A percentile compares a stretch with the other conserved stretches of the same genome.
Conservation (phyloP, 2,797 vertebrate genomes). For the Falco cherrug region DNA sequence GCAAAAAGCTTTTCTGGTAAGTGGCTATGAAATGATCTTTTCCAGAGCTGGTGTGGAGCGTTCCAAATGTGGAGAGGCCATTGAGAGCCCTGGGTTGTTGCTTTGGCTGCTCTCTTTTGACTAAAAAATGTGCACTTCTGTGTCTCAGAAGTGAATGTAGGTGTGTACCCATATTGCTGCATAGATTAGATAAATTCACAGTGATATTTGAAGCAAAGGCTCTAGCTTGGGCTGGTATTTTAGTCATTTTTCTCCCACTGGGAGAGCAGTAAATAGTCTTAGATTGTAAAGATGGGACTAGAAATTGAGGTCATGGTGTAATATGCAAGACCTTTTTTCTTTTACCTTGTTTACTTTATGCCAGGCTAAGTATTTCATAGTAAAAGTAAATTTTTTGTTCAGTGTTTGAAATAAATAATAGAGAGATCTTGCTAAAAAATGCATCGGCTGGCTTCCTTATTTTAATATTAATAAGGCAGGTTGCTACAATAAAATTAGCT, state of each 20-base stretch:
- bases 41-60: background rate
- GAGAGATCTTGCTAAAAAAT: conserved; percentile 56
- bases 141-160: background rate
- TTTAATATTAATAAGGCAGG: conserved; percentile 66
- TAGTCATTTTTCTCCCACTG: conserved; percentile 13
- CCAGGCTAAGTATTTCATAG: conserved; percentile 39
- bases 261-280: conserved; percentile 19
- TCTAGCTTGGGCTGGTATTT: background rate
- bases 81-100: background rate
- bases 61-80: background rate
- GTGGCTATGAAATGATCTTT: background rate
- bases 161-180: background rate
- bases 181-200: conserved; percentile 6
- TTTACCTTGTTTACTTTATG: conserved; percentile 42
- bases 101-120: background rate
- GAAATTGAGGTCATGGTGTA: conserved; percentile 56
- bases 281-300: conserved; percentile 29
- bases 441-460: conserved; percentile 44
- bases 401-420: conserved; percentile 63
- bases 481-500: conserved; percentile 65
- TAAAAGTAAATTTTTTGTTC: conserved; percentile 34
- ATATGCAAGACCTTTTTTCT: background rate
- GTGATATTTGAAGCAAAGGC: background rate
- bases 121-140: background rate
- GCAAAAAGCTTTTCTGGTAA: background rate